Percentiles rank a stretch among this genome's conserved stretches.
Evolutionary conservation across 2,888 invertebrate species (phyloP).

Genomic region (Melipona beecheii): DNA sequence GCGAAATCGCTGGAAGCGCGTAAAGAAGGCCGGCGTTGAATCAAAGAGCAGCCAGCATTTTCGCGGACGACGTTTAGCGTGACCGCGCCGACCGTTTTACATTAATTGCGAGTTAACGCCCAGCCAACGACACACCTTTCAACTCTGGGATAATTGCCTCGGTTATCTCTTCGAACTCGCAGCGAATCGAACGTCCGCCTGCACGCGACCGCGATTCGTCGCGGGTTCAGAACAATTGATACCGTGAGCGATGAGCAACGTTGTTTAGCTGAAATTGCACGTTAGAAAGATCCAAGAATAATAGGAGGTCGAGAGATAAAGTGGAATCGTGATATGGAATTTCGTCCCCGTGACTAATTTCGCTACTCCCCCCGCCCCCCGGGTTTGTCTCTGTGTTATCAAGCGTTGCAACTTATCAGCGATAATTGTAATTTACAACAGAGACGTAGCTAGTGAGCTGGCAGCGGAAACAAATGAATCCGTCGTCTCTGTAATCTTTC

Average conservation of each 20-base stretch:
- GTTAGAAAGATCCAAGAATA: no score
- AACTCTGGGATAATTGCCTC: conserved; percentile 52
- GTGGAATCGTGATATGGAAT: no score
- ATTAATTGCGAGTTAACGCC: conserved; percentile 35
- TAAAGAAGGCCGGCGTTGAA: conserved; percentile 18
- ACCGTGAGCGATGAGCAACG: not conserved
- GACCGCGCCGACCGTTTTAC: conserved; percentile 34
- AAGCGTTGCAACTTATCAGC: no score
- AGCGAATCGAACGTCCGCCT: conserved; percentile 39
- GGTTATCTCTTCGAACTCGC: conserved; percentile 59
- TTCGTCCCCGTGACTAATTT: no score
- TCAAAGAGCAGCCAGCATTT: not conserved
- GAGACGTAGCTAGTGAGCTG: no score
- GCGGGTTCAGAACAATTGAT: not conserved
- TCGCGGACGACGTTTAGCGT: conserved; percentile 34
- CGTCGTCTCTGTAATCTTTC: no score
- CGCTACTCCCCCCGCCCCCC: no score
- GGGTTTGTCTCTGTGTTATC: no score
- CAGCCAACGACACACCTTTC: conserved; percentile 42
- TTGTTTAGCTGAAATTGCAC: not conserved
- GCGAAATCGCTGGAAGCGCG: not conserved
- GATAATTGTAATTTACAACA: no score
- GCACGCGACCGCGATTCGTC: conserved; percentile 50
- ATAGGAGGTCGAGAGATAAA: not conserved
- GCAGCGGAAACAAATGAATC: no score